Conservation (phyloP, 2,113 vertebrate genomes). For the Brevimyrus niger region DNA sequence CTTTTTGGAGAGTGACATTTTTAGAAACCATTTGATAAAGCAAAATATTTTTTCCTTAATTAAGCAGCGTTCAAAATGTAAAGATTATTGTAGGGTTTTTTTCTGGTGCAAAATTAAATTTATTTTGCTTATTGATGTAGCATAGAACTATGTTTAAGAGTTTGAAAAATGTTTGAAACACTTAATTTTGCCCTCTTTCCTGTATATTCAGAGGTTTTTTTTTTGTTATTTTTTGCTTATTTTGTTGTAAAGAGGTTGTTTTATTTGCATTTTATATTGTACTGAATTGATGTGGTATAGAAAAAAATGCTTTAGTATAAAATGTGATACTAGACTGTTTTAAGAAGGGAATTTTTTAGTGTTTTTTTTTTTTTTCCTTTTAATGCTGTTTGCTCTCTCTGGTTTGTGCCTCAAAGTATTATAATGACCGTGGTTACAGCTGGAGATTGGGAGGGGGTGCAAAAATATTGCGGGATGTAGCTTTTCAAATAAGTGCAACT, state of each 20-base stretch:
- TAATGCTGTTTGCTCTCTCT: slow-evolving; percentile 49
- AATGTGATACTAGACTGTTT: slow-evolving; percentile 67
- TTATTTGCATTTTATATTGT: slow-evolving; percentile 60
- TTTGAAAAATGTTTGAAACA: slow-evolving; percentile 59
- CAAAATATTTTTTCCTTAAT: slow-evolving; percentile 70
- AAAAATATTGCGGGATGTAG: background rate
- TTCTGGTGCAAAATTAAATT: slow-evolving; percentile 76
- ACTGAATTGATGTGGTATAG: slow-evolving; percentile 38
- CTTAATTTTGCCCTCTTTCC: slow-evolving; percentile 65
- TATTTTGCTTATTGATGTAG: slow-evolving; percentile 73
- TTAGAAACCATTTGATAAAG: slow-evolving; percentile 77
- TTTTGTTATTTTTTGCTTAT: slow-evolving; percentile 53
- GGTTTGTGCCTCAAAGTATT: slow-evolving; percentile 75
- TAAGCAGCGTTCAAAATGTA: slow-evolving; percentile 72
- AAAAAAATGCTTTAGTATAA: slow-evolving; percentile 50
- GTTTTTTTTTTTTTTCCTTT: slow-evolving; percentile 47
- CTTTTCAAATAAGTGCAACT: slow-evolving; percentile 6
- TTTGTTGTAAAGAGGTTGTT: slow-evolving; percentile 73
- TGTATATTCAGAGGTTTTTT: slow-evolving; percentile 58
- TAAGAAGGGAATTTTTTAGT: slow-evolving; percentile 62
- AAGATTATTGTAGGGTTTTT: slow-evolving; percentile 75
- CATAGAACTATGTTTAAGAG: slow-evolving; percentile 67
- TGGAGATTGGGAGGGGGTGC: background rate
- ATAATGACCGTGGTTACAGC: background rate
- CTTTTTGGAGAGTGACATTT: slow-evolving; percentile 72